phyloP scores from a whole-genome alignment of 2,797 vertebrate genomes.

The Silurus lanzhouensis region DNA sequence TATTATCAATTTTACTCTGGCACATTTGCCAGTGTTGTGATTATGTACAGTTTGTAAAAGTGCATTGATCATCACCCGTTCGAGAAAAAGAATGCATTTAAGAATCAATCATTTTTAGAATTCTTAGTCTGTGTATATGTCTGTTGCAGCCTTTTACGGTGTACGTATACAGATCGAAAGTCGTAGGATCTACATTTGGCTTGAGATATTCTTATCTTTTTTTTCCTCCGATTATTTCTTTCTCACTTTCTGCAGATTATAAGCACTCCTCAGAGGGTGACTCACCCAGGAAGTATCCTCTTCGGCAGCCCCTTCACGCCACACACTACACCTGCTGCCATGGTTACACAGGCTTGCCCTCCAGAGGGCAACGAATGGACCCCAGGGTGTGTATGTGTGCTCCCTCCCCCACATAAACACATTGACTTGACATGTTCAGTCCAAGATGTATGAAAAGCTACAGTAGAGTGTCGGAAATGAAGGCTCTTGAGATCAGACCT shows the following conservation, averaged over 20 bases:
- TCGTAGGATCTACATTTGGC: constrained; percentile 21
- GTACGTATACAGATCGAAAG: neutral
- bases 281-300: constrained; percentile 78
- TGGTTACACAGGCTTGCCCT: constrained; percentile 82
- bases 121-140: neutral
- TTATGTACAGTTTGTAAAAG: neutral
- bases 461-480: neutral
- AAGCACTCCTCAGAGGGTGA: constrained; percentile 82
- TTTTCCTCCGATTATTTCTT: neutral
- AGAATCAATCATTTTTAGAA: neutral
- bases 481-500: neutral
- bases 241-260: constrained; percentile 73
- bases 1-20: neutral
- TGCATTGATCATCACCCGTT: neutral
- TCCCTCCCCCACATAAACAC: constrained; percentile 18
- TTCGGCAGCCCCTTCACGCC: constrained; percentile 75
- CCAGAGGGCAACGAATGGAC: constrained; percentile 78
- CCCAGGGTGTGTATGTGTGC: constrained; percentile 73
- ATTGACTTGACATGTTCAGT: neutral
- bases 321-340: constrained; percentile 72
- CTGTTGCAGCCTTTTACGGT: neutral
- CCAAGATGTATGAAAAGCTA: constrained; percentile 5
- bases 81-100: neutral
- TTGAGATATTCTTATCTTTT: constrained; percentile 20
- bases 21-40: neutral